Conservation (phyloP, 2,888 invertebrate species). For the Chalcis sispes region DNA sequence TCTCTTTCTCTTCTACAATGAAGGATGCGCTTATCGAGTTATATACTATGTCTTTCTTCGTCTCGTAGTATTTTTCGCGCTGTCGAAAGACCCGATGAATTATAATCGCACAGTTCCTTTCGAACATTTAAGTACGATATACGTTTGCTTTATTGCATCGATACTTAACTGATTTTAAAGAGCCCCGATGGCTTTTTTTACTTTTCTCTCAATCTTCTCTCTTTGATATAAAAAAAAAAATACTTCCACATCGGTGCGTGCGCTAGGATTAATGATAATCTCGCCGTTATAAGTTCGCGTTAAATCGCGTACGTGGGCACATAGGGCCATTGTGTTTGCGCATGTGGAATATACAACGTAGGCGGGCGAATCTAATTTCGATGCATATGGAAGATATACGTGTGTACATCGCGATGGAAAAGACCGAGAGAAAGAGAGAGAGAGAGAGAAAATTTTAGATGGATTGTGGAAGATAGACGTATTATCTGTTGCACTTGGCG, state of each 20-base stretch:
- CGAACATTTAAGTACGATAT: no score
- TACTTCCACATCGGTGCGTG: background rate
- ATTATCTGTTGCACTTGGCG: no score
- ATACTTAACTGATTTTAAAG: constrained; percentile 39
- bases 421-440: no score
- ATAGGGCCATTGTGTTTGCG: background rate
- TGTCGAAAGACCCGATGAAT: background rate
- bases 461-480: no score
- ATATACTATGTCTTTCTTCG: no score
- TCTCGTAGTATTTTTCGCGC: background rate
- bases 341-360: background rate
- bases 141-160: constrained; percentile 27
- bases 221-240: no score
- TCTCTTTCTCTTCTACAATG: background rate
- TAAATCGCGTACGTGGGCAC: background rate
- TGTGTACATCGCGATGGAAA: no score
- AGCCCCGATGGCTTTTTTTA: background rate
- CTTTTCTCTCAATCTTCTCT: background rate
- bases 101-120: no score
- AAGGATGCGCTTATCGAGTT: constrained; percentile 42
- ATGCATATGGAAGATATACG: constrained; percentile 17
- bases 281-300: background rate
- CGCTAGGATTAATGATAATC: constrained; percentile 34
- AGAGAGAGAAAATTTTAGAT: no score
- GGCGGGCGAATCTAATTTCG: constrained; percentile 47